Base-by-base conservation (phyloP, 1,140 invertebrate genomes). In the Epicauta chinensis region DNA sequence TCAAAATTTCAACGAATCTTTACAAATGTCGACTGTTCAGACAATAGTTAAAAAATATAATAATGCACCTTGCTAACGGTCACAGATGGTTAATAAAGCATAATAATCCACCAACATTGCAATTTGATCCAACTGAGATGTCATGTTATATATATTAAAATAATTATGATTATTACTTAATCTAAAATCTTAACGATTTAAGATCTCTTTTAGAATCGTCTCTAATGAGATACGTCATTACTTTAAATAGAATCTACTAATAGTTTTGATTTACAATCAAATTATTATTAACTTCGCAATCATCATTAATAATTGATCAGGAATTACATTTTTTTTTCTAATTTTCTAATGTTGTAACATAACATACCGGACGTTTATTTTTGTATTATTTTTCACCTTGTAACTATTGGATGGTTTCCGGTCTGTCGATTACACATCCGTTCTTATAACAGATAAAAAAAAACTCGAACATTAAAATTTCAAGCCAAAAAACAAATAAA, bases 41-140 rank as follows among this genome's bases (percentile, higher is more conserved):
- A 39, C 36, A 55, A 50, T 47, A 42, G 42, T 29, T 29, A 30
- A 13, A 31, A n/a, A 47, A 47, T 30, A 35, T 42, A 37, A 43
- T 29, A 55, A 43, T 45, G 35, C 46, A 49, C 53, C 52, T 49
- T 53, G 45, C 51, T 13, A 53, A 46, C 16, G 32, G 48, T 58
- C 35, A 47, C 56, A 55, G 52, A 39, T 58, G 56, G 56, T 13
- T 45, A 32, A 17, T 38, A 51, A 46, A 58, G 52, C 55, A 53
- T 57, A 45, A 50, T 47, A 41, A 41, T 41, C 29, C 29, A 15
- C 29, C 39, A 29, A 23, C 13, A 30, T 23, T 2, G 16, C 31
- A 31, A 14, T 13, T 31, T 17, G 16, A 17, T 34, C 10, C 12
- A n/a, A n/a, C 12, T 10, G 12, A 12, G 32, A 34, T 34, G 0